These are phyloP conservation scores for Megalurothrips usitatus DNA, from an alignment of 2,888 invertebrate species.

Conservation along the genomic window DNA sequence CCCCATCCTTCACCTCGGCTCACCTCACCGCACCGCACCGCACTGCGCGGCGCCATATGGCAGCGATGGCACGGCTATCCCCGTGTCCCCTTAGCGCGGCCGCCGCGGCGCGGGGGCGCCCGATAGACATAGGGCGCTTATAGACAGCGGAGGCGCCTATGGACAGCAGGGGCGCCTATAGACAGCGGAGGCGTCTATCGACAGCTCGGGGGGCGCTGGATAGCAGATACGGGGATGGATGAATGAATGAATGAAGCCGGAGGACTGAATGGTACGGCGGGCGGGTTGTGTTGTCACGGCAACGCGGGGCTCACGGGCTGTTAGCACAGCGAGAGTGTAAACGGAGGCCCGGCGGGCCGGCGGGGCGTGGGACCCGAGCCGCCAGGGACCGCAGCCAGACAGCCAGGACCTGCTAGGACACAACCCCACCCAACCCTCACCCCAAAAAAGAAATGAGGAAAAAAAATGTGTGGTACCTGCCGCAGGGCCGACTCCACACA, in stretches of 20 bases:
- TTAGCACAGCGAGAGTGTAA: constrained; percentile 5
- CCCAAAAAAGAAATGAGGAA: too few species aligned
- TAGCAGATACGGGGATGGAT: too few species aligned
- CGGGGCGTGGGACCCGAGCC: neutral
- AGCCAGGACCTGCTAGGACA: neutral
- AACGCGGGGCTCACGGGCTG: neutral
- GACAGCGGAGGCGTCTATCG: too few species aligned
- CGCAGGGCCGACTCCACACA: constrained; percentile 31
- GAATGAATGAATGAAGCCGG: too few species aligned
- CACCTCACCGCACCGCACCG: too few species aligned
- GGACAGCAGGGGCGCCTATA: too few species aligned
- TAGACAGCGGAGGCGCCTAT: too few species aligned
- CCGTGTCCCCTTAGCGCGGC: too few species aligned
- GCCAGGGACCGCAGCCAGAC: neutral
- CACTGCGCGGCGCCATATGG: neutral
- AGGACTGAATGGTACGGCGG: neutral
- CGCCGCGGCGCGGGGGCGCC: too few species aligned
- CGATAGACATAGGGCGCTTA: too few species aligned
- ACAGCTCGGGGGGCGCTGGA: too few species aligned
- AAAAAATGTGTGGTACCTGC: neutral
- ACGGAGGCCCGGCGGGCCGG: neutral
- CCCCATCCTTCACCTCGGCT: neutral
- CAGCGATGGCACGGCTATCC: neutral
- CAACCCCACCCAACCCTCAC: too few species aligned
- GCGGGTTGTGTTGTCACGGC: neutral